These are phyloP conservation scores for Synergus umbraculus DNA, from an alignment of 2,888 invertebrate genomes.

Conservation along the genomic window DNA sequence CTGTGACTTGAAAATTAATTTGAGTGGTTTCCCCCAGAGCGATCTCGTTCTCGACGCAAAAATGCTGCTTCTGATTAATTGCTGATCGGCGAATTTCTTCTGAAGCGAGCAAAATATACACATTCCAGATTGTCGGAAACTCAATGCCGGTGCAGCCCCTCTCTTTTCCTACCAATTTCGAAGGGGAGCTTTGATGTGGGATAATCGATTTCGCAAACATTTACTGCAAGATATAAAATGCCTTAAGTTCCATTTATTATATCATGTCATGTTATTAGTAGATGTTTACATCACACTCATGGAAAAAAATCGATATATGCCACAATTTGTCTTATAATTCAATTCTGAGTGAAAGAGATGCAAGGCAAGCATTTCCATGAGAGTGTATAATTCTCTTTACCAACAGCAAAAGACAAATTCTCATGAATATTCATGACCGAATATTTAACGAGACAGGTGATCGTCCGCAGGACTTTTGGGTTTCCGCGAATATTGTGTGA, in stretches of 20 bases:
- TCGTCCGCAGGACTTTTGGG: slow-evolving; percentile 58
- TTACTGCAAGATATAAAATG: neutral
- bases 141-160: neutral
- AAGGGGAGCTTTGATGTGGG: neutral
- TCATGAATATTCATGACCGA: slow-evolving; percentile 16
- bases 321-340: too few relatives aligned
- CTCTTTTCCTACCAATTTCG: neutral
- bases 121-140: slow-evolving; percentile 10
- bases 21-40: slow-evolving; percentile 72
- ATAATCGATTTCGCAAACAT: slow-evolving; percentile 13
- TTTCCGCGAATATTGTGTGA: slow-evolving; percentile 60
- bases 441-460: slow-evolving; percentile 22
- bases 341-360: neutral
- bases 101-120: neutral
- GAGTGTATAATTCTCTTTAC: neutral
- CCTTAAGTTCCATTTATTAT: neutral
- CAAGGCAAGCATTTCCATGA: neutral
- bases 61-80: slow-evolving; percentile 65
- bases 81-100: slow-evolving; percentile 52
- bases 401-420: neutral
- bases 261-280: neutral
- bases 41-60: slow-evolving; percentile 51
- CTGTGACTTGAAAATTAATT: slow-evolving; percentile 76
- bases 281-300: neutral
- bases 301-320: too few relatives aligned